Conservation (phyloP, 2,113 vertebrate genomes). For the Mobula hypostoma region DNA sequence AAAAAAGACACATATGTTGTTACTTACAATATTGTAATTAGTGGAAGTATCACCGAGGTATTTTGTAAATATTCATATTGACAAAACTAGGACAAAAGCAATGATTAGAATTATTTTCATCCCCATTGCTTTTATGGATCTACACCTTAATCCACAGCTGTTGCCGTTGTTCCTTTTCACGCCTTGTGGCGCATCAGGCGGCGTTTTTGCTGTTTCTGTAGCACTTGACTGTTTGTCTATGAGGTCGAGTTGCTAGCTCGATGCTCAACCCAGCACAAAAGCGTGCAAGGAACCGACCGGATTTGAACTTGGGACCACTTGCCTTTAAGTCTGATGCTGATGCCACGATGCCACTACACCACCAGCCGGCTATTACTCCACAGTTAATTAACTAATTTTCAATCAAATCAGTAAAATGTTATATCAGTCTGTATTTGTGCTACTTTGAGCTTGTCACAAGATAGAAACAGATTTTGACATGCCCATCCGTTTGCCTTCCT, state of each 20-base stretch:
- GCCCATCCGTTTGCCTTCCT: background rate
- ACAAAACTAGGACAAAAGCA: background rate
- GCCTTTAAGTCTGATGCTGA: too few relatives aligned
- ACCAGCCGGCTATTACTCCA: background rate
- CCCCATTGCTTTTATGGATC: background rate
- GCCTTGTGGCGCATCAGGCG: too few relatives aligned
- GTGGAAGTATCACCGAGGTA: background rate
- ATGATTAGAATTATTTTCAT: background rate
- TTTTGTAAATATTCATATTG: background rate
- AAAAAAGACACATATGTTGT: background rate
- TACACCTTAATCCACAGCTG: background rate
- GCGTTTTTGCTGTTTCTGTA: too few relatives aligned
- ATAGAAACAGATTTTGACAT: background rate
- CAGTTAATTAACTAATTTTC: background rate
- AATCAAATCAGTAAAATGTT: background rate
- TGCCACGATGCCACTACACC: too few relatives aligned
- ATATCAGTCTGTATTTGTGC: background rate
- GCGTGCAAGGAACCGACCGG: too few relatives aligned
- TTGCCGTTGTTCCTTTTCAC: too few relatives aligned
- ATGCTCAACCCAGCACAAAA: too few relatives aligned
- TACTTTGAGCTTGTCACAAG: background rate
- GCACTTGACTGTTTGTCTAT: too few relatives aligned
- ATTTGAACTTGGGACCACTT: too few relatives aligned
- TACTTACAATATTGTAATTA: background rate
- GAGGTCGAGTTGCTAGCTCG: too few relatives aligned